Evolutionary conservation across 1,140 invertebrate species (phyloP).

Genomic region (Drosophila navojoa): DNA sequence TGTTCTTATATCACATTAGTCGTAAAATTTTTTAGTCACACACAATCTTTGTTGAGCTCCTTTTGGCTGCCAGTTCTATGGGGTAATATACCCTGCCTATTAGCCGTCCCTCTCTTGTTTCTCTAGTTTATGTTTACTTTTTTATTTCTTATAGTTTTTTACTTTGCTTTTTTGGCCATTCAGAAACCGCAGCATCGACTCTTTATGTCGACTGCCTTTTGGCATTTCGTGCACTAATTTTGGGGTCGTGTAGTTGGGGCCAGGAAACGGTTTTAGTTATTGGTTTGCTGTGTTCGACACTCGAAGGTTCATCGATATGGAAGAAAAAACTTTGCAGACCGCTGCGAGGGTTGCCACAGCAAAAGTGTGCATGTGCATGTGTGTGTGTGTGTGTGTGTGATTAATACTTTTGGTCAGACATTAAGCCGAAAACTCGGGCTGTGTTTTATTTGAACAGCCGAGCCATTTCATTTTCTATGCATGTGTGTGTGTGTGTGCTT

Average conservation of each 20-base stretch:
- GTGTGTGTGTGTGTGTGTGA: slow-evolving; percentile 25
- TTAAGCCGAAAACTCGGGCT: slow-evolving; percentile 38
- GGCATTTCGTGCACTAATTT: slow-evolving; percentile 55
- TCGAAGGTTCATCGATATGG: slow-evolving; percentile 38
- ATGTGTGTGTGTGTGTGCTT: slow-evolving; percentile 5
- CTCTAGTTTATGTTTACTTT: neutral
- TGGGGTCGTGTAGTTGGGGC: slow-evolving; percentile 28
- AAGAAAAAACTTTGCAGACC: slow-evolving; percentile 49
- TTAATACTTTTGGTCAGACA: slow-evolving; percentile 55
- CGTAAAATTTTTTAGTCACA: neutral
- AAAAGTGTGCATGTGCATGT: neutral
- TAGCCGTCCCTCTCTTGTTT: neutral
- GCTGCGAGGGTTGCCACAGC: slow-evolving; percentile 14
- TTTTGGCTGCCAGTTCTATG: neutral
- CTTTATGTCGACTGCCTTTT: slow-evolving; percentile 43
- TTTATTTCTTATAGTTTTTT: neutral
- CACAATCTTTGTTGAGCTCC: no score
- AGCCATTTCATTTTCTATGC: slow-evolving; percentile 14
- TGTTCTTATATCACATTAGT: no score
- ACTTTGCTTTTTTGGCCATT: slow-evolving; percentile 20
- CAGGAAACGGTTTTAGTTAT: slow-evolving; percentile 40
- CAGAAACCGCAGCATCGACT: slow-evolving; percentile 45
- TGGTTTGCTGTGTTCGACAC: slow-evolving; percentile 37
- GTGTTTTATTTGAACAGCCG: slow-evolving; percentile 46
- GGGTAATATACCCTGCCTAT: neutral